These are phyloP conservation scores for Polyommatus icarus DNA, from an alignment of 2,888 invertebrate genomes.

Conservation along the genomic window DNA sequence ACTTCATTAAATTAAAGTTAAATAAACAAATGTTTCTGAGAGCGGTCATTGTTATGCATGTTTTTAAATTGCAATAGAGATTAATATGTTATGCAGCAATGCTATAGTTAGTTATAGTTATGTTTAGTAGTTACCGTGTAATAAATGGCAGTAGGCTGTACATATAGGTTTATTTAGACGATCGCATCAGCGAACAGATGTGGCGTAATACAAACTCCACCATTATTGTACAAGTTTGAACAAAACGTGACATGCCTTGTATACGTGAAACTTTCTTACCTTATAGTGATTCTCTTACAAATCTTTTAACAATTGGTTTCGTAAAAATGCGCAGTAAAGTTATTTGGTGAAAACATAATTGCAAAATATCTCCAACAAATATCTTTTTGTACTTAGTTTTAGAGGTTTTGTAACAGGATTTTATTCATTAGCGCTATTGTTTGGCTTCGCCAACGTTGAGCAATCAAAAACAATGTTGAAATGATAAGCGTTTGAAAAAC, in stretches of 20 bases:
- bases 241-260: slow-evolving; percentile 48
- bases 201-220: slow-evolving; percentile 49
- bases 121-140: background rate
- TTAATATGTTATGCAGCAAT: too few relatives aligned
- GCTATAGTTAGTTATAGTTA: too few relatives aligned
- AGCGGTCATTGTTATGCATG: too few relatives aligned
- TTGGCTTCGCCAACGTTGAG: background rate
- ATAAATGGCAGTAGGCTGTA: background rate
- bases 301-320: background rate
- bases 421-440: background rate
- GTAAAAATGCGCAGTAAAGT: background rate
- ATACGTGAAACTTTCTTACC: slow-evolving; percentile 39
- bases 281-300: slow-evolving; percentile 15
- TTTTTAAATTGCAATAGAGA: too few relatives aligned
- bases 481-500: too few relatives aligned
- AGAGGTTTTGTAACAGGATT: background rate
- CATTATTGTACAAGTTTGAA: slow-evolving; percentile 67
- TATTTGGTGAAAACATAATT: background rate
- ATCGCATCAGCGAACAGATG: slow-evolving; percentile 41
- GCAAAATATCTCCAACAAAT: background rate
- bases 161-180: slow-evolving; percentile 28
- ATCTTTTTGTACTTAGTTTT: background rate
- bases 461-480: too few relatives aligned
- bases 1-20: too few relatives aligned
- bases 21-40: too few relatives aligned